Evolutionary conservation across 2,113 vertebrate genomes (phyloP).

Genomic region (Cryptomyrus ogoouensis): DNA sequence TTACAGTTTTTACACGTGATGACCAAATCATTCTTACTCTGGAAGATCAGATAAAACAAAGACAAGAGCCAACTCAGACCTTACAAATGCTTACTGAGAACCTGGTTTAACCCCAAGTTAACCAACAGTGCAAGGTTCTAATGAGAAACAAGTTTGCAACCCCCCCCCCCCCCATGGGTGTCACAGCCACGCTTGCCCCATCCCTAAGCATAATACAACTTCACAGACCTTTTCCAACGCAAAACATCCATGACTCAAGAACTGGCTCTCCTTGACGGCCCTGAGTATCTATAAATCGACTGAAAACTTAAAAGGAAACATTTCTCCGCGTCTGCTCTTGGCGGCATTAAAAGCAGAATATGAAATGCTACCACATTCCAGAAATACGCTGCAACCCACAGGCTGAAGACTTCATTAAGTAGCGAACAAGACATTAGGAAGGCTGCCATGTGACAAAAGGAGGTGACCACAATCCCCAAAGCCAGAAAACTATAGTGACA

Average conservation of each 20-base stretch:
- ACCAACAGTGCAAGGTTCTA: neutral
- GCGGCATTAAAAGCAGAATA: neutral
- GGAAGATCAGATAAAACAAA: neutral
- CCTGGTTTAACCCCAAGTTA: neutral
- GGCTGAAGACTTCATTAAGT: neutral
- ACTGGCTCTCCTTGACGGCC: neutral
- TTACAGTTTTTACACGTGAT: neutral
- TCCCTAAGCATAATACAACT: neutral
- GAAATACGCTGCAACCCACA: neutral
- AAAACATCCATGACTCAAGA: neutral
- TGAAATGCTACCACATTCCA: neutral
- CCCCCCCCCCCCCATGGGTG: neutral
- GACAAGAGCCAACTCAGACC: neutral
- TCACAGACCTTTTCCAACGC: neutral
- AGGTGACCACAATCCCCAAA: neutral
- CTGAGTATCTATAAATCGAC: neutral
- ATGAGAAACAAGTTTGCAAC: neutral
- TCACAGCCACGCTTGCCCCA: neutral
- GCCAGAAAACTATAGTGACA: neutral
- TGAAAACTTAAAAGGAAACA: neutral
- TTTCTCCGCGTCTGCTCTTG: neutral
- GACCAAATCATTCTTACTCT: neutral
- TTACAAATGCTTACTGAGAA: neutral
- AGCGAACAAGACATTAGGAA: neutral
- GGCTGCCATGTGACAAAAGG: neutral